These are phyloP conservation scores for Paralichthys olivaceus DNA, from an alignment of 2,113 vertebrate genomes.

Conservation along the genomic window DNA sequence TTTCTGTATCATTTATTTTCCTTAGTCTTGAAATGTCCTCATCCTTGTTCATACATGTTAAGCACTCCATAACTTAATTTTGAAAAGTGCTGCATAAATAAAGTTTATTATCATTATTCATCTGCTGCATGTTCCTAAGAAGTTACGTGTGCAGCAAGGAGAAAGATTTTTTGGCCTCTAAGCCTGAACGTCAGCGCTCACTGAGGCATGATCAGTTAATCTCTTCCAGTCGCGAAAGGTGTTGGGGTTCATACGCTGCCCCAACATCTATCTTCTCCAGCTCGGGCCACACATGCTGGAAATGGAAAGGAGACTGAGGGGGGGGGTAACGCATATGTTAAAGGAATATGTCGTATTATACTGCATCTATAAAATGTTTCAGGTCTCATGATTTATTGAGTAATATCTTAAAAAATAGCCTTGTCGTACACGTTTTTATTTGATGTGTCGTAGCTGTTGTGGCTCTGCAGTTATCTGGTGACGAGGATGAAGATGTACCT, in stretches of 20 bases:
- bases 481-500: constrained; percentile 5
- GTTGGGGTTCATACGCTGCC: constrained; percentile 21
- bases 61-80: too few relatives aligned
- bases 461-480: background rate
- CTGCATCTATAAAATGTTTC: constrained; percentile 13
- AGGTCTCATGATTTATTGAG: background rate
- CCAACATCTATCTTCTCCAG: constrained; percentile 36
- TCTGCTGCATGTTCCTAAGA: constrained; percentile 12
- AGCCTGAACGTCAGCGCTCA: constrained; percentile 55
- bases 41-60: too few relatives aligned
- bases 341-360: constrained; percentile 20
- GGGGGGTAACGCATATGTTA: constrained; percentile 9
- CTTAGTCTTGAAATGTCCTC: too few relatives aligned
- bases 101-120: constrained; percentile 1
- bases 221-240: constrained; percentile 40
- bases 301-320: background rate
- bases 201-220: constrained; percentile 57
- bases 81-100: too few relatives aligned
- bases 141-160: background rate
- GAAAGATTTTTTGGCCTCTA: constrained; percentile 3
- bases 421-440: background rate
- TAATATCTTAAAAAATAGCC: background rate
- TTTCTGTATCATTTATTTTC: too few relatives aligned
- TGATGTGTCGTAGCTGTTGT: background rate
- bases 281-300: constrained; percentile 33